Base-by-base conservation (phyloP, 2,888 invertebrate species). In the Drosophila bunnanda region DNA sequence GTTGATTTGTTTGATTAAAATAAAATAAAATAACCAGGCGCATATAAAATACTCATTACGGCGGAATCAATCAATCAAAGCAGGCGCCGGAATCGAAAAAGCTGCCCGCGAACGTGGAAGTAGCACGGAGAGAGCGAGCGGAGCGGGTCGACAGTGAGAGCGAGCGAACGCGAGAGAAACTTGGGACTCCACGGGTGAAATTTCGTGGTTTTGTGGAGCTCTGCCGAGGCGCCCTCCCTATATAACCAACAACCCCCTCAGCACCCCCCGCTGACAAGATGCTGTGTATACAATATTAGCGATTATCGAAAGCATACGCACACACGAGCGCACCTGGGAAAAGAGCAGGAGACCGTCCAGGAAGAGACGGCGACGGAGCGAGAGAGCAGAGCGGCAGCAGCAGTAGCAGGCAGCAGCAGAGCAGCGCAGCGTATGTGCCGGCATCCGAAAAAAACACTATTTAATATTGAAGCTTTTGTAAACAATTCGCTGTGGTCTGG, bases 1-100 rank as follows among this genome's bases (percentile, higher is more conserved):
- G 90, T 88, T 87, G 91, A 80, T 90, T 89, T 86, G 91, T 91
- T 90, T 91, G 89, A 90, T 80, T 87, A 82, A 83, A 84, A 89
- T 89, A 83, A 88, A 88, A 85, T 87, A 83, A 75, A 70, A 67
- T 44, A 71, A 78, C 59, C 22, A 53, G 25, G 28, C 43, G 53
- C 70, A 83, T 75, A 70, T 73, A 82, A 79, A 88, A 73, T 79
- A 9, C 69, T 15, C 32, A 71, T 70, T 68, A 57, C 52, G 62
- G 55, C 68, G 62, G 53, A 65, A 68, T 75, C 54, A 53, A 78
- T 65, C 48, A 67, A 75, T 67, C 68, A 41, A 57, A 38, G 13
- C 46, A 48, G 41, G 39, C 39, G 80, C 54, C 66, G 36, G 39
- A 43, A 59, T 20, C 56, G 46, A 55, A 73, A 46, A 59, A 62